phyloP scores from a whole-genome alignment of 2,888 invertebrate genomes.

The Crioceris asparagi region DNA sequence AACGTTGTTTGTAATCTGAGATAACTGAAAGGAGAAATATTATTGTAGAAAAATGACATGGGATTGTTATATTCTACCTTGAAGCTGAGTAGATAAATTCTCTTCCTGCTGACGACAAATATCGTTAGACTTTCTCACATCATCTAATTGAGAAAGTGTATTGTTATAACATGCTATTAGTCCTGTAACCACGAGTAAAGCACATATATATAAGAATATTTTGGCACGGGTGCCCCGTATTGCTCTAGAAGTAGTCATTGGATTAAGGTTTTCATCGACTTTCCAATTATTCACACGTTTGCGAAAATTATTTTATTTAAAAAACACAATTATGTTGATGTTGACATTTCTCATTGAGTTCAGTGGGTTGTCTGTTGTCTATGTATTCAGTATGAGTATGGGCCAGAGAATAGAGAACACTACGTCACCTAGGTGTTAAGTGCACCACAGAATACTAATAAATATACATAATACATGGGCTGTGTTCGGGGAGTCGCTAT shows the following conservation, averaged over 20 bases:
- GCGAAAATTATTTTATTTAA: too few relatives aligned
- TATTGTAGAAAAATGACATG: background rate
- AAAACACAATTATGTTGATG: too few relatives aligned
- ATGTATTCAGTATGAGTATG: too few relatives aligned
- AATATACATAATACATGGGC: too few relatives aligned
- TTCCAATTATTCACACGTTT: too few relatives aligned
- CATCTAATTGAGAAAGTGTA: constrained; percentile 46
- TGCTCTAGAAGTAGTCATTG: constrained; percentile 41
- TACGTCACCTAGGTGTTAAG: too few relatives aligned
- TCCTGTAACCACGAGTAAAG: constrained; percentile 41
- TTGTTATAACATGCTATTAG: constrained; percentile 49
- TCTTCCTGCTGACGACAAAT: constrained; percentile 49
- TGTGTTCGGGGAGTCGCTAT: too few relatives aligned
- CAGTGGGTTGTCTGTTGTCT: too few relatives aligned
- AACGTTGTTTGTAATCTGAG: constrained; percentile 45
- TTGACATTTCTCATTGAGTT: too few relatives aligned
- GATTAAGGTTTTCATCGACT: too few relatives aligned
- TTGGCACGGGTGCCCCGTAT: constrained; percentile 49
- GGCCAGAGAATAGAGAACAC: too few relatives aligned
- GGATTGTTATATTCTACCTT: constrained; percentile 37
- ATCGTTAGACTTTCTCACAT: constrained; percentile 41
- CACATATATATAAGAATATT: constrained; percentile 44
- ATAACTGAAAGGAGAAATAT: constrained; percentile 38
- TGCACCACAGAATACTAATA: too few relatives aligned
- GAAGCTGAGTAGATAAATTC: constrained; percentile 45